Conservation (phyloP, 2,888 invertebrate genomes). For the Mythimna pallens region DNA sequence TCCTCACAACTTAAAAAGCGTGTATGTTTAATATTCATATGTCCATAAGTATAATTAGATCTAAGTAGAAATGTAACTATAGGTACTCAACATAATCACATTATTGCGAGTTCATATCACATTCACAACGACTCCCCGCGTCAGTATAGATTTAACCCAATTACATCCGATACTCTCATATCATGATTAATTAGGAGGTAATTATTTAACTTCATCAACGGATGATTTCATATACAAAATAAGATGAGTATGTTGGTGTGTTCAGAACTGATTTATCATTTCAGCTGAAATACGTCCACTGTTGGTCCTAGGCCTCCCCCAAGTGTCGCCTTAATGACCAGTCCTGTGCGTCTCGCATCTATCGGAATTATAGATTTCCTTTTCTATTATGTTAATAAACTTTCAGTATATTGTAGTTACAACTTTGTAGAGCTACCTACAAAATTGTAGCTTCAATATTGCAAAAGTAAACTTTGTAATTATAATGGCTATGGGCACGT, state of each 20-base stretch:
- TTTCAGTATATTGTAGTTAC: no score
- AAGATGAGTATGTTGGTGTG: not conserved
- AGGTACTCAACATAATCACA: constrained; percentile 1
- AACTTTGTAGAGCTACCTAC: no score
- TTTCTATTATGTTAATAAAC: not conserved
- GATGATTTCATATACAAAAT: not conserved
- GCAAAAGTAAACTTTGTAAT: not conserved
- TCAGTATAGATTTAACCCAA: not conserved
- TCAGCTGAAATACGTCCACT: no score
- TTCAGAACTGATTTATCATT: not conserved
- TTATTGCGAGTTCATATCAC: constrained; percentile 3
- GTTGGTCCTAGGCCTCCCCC: no score
- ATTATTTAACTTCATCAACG: not conserved
- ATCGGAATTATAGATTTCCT: not conserved
- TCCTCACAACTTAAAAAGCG: no score
- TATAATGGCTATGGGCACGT: not conserved
- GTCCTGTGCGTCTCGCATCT: no score
- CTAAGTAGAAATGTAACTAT: not conserved
- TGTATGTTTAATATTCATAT: no score
- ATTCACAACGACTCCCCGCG: not conserved
- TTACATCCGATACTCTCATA: not conserved
- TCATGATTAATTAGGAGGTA: not conserved
- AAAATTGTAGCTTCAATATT: not conserved
- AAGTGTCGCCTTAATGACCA: no score
- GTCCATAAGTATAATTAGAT: not conserved